Evolutionary conservation across 2,113 vertebrate genomes (phyloP), one percentile per base, ranked within the genome.

Genomic region (Nymphicus hollandicus): DNA sequence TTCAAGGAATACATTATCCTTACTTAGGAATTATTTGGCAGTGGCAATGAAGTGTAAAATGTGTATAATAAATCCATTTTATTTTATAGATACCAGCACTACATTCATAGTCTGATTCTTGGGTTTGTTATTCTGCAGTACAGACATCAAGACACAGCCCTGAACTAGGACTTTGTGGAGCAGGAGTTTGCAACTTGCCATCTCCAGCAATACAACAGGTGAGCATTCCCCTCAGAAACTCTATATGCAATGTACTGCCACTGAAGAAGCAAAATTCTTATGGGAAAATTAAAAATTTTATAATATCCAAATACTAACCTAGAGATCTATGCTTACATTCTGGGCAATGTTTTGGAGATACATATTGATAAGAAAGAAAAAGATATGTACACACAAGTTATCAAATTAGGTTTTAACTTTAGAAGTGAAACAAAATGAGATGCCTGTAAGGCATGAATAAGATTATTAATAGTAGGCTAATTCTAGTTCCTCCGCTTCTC

Each of bases 181-280:
- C 17, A 68, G 10, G 12, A 81, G 9, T 39, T 41, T 65, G 50
- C 20, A 55, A 5, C 8, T 22, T 33, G 35, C 3, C 9, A 35
- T 60, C 17, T 76, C 29, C 25, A 58, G 63, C 20, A 9, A 24
- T 77, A 41, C 14, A 60, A n/a, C 5, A 55, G 17, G 16, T 43
- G 43, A 70, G 3, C 0, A 0, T 12, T 56, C 10, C 24, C 14
- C 22, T 70, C 52, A 20, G 49, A 60, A 50, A 47, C 11, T 18
- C 50, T 17, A 2, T 33, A 35, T 66, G 18, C 0, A 0, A 19
- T 52, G 4, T 6, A 28, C 5, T 70, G 11, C 6, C 5, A 61
- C 0, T 22, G 41, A 66, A 86, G 13, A 74, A 74, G 28, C 4
- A 73, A 85, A 86, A 74, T 77, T 23, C 4, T 4, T n/a, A 49